Evolutionary conservation across 2,888 invertebrate genomes (phyloP).

Genomic region (Pollenia amentaria): DNA sequence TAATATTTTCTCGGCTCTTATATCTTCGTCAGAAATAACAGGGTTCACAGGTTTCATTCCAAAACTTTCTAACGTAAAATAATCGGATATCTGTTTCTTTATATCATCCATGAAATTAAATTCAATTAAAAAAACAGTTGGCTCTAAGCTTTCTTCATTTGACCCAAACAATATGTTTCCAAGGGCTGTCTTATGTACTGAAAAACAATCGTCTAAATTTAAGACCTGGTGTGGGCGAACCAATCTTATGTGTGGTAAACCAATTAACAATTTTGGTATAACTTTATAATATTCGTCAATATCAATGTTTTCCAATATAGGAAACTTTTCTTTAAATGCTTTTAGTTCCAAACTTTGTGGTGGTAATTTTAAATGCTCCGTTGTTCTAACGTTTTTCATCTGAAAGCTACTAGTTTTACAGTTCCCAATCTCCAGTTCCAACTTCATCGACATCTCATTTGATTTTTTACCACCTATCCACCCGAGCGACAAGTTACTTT

Average conservation of each 20-base stretch:
- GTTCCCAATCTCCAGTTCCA: slow-evolving; percentile 22
- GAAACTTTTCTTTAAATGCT: slow-evolving; percentile 24
- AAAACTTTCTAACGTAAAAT: slow-evolving; percentile 59
- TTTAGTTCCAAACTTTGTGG: slow-evolving; percentile 21
- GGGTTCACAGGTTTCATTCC: slow-evolving; percentile 51
- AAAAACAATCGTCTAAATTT: slow-evolving; percentile 46
- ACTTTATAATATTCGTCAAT: slow-evolving; percentile 28
- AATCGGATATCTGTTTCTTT: slow-evolving; percentile 23
- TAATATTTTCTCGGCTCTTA: slow-evolving; percentile 58
- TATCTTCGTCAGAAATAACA: slow-evolving; percentile 43
- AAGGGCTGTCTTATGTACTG: slow-evolving; percentile 18
- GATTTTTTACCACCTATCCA: slow-evolving; percentile 36
- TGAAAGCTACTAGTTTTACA: neutral
- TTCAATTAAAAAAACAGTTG: slow-evolving; percentile 31
- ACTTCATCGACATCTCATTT: slow-evolving; percentile 32
- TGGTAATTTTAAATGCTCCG: slow-evolving; percentile 5
- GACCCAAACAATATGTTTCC: slow-evolving; percentile 28
- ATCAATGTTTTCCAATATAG: neutral
- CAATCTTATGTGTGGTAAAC: slow-evolving; percentile 24
- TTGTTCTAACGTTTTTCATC: slow-evolving; percentile 50
- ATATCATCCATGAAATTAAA: slow-evolving; percentile 10
- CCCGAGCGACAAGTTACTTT: slow-evolving; percentile 30
- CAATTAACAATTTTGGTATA: slow-evolving; percentile 23
- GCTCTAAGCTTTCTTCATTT: neutral
- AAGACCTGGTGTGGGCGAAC: slow-evolving; percentile 17